These are phyloP conservation scores for Coryphaenoides rupestris DNA, from an alignment of 2,113 vertebrate species.

Conservation along the genomic window DNA sequence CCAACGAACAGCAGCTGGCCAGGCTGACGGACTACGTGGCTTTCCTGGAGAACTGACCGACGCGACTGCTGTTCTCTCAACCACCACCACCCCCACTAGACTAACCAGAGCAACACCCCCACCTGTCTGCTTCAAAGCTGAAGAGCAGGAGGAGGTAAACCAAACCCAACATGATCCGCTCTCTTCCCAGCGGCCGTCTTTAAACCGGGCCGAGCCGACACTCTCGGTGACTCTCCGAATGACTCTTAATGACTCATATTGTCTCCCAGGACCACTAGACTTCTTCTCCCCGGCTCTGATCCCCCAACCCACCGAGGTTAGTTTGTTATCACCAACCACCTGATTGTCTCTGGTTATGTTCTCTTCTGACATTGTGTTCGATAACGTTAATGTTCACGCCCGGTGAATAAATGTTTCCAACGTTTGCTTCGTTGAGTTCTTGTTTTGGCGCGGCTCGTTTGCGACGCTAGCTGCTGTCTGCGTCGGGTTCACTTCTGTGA, in stretches of 20 bases:
- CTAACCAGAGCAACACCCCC: background rate
- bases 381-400: slow-evolving; percentile 34
- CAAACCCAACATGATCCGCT: too few relatives aligned
- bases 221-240: too few relatives aligned
- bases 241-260: too few relatives aligned
- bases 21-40: slow-evolving; percentile 96
- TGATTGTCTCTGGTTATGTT: background rate
- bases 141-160: too few relatives aligned
- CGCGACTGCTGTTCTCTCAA: slow-evolving; percentile 8
- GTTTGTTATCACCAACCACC: too few relatives aligned
- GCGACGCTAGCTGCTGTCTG: background rate
- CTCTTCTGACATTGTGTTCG: slow-evolving; percentile 34
- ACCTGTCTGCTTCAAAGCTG: too few relatives aligned
- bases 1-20: slow-evolving; percentile 96
- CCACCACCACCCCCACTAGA: background rate
- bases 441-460: background rate
- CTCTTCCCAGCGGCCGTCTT: too few relatives aligned
- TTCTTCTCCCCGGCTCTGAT: too few relatives aligned
- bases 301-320: too few relatives aligned
- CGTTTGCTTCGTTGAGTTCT: too few relatives aligned
- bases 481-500: background rate
- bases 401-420: slow-evolving; percentile 58
- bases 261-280: too few relatives aligned
- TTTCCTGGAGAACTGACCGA: slow-evolving; percentile 93
- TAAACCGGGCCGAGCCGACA: too few relatives aligned